Base-by-base conservation (phyloP, 2,797 vertebrate genomes). In the Hippoglossus hippoglossus region DNA sequence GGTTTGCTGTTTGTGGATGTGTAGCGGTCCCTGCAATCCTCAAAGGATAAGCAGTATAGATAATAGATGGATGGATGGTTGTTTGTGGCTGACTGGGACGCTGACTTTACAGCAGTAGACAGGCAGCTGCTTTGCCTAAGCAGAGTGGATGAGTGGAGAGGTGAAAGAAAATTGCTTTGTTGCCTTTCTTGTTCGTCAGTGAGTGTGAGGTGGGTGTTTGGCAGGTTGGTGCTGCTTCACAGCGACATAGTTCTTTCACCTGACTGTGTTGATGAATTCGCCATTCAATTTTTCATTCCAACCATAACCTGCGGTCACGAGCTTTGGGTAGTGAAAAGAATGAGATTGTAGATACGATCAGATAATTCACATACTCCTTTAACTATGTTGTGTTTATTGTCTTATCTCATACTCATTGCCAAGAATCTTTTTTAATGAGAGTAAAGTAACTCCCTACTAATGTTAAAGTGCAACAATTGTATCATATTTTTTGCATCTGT, bases 1-100 rank as follows among this genome's bases (percentile, higher is more conserved):
- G 46, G 46, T 71, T 60, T 71, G 47, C 56, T 52, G 52, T 49
- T 62, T 68, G 26, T 21, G 31, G 75, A 52, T 16, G 28, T 4
- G 36, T 39, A 13, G 3, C 3, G 31, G 31, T 39, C 36, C 36
- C 36, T 39, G 36, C 36, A 39, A 13, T 39, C 36, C 36, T 39
- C 36, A 39, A 12, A 13, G 36, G 36, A 39, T 1, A 13, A 39
- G 36, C 36, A 12, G 36, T 12, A 39, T 39, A 13, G 11, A 39
- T 39, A 39, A 39, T 39, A 13, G 36, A 34, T 3, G 10, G 31
- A 34, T 34, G 8, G 31, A 34, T 34, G 31, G 31, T 11, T 9
- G 31, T 34, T 11, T 34, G 31, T 34, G 31, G 31, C 31, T 34
- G 31, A 39, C 36, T 39, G 36, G 36, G 0, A 11, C n/a, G 50